Base-by-base conservation (phyloP, 2,888 invertebrate species). In the Yponomeuta cagnagella region DNA sequence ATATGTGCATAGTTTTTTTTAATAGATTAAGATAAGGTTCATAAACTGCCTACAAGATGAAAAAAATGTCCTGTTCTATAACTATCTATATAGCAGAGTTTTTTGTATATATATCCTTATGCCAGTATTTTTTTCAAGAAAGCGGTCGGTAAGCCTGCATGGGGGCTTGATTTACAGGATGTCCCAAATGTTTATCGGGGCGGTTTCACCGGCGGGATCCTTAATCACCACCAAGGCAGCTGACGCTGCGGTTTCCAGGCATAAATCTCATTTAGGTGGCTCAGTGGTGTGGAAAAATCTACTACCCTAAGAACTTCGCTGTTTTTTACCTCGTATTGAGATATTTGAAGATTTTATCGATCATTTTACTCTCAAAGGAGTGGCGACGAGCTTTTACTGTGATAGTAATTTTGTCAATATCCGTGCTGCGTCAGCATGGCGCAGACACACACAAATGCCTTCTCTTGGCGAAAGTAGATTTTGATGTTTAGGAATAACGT, bases 181-280 rank as follows among this genome's bases (percentile, higher is more conserved):
- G 67, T 43, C 48, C 68, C 52, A 48, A 31, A 68, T 68, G 31
- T 68, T 68, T 68, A 68, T 68, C 68, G 48, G 48, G 23, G 2
- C 68, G 31, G n/a, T 48, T 68, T 31, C 52, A 48, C 52, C 52
- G 68, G 48, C 30, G 23, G 58, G 9, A 30, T 30, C 37, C 68
- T 68, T 68, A 68, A 68, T 67, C 67, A 43, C 52, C 68, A 23
- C 52, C 37, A 43, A 12, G 52, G 52, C 12, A 30, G 68, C 68
- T 12, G 48, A 37, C 52, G 23, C 23, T 30, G 68, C 68, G 48
- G 52, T 68, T 52, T 52, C 52, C 30, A 52, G 2, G 31, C 23
- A 68, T 68, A 52, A 68, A 68, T 68, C 68, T 68, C 48, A 48
- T 48, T 68, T 68, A 52, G 68, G 23, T 37, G 15, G 30, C 43